phyloP scores from a whole-genome alignment of 2,113 vertebrate species.

The Dromaius novaehollandiae region DNA sequence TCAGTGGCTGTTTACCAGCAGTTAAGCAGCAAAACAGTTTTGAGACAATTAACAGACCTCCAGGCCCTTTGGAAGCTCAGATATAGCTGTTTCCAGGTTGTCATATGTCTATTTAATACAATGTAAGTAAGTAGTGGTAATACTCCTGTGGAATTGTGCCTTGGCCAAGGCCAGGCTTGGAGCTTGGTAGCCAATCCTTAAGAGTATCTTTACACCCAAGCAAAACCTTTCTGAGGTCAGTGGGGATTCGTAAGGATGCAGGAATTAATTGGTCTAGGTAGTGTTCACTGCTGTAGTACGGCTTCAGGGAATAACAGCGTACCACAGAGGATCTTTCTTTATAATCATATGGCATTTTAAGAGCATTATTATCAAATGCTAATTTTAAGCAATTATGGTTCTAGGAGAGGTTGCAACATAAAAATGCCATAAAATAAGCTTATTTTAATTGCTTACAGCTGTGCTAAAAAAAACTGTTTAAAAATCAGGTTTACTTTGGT shows the following conservation, averaged over 20 bases:
- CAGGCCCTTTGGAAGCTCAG: not conserved
- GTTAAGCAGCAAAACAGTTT: not conserved
- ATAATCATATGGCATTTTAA: not conserved
- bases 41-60: constrained; percentile 19
- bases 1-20: not conserved
- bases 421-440: not conserved
- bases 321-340: not conserved
- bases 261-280: not conserved
- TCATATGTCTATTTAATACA: not conserved
- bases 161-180: not conserved
- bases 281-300: rapidly evolving
- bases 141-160: not conserved
- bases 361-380: not conserved
- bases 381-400: constrained; percentile 11
- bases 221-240: not conserved
- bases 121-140: not conserved
- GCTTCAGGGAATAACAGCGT: rapidly evolving
- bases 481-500: not conserved
- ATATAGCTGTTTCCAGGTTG: not conserved
- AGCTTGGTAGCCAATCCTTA: not conserved
- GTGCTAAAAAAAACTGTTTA: not conserved
- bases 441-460: constrained; percentile 36
- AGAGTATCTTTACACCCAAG: not conserved
- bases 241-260: not conserved
- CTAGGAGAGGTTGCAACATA: not conserved